Base-by-base conservation (phyloP, 2,113 vertebrate species). In the Platycercus adscitus region DNA sequence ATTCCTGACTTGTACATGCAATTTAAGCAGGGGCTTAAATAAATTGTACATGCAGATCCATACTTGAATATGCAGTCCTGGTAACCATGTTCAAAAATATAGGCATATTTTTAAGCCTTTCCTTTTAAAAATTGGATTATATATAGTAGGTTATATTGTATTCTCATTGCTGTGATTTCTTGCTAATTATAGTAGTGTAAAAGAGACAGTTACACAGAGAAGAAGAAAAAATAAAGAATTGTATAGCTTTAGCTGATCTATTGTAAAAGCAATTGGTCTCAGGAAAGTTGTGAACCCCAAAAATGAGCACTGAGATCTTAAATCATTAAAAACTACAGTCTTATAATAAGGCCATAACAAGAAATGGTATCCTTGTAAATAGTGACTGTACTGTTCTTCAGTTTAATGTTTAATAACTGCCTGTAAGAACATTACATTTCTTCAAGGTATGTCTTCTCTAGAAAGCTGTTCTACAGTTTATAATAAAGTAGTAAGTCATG, bases 341-440 rank as follows among this genome's bases (percentile, higher is more conserved):
- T 70, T 88, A 63, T 70, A 77, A 56, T 80, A 63, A 95, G 66
- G 33, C 70, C 46, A 17, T 80, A 83, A 91, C 37, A 55, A 77
- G 79, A 73, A 95, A 66, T 41, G 6, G 14, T 85, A 87, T 87
- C 91, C 91, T 85, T 91, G 83, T 75, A 89, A 95, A 87, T 33
- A 69, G 50, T 37, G 52, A 69, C 77, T 91, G 24, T 46, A 41
- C 20, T 79, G 3, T 81, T 90, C 55, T 86, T 92, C 69, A 68
- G 39, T 4, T 65, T 92, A 89, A 72, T 84, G 79, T 78, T 84
- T 84, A 84, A 68, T 92, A 89, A 84, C 33, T 81, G 41, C 61
- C 72, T 91, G 65, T 85, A 52, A 79, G 73, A 70, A 49, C 71
- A 72, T 92, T 93, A 14, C 44, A 26, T 89, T 92, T 73, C 77